Evolutionary conservation across 2,888 invertebrate genomes (phyloP), one percentile per base, ranked within the genome.

Genomic region (Agrochola lota): DNA sequence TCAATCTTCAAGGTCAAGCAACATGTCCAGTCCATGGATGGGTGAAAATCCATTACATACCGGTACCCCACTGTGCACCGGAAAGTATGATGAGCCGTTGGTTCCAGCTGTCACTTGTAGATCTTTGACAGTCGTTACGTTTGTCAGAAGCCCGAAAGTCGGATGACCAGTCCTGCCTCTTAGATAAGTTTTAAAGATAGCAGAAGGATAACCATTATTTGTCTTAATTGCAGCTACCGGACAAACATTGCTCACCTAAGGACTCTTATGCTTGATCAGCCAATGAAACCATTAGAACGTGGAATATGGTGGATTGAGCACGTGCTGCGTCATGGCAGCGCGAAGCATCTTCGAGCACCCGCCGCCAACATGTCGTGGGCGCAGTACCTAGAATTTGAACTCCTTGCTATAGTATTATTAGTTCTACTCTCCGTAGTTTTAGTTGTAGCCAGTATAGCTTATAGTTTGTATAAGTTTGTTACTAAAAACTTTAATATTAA

Each of bases 231-330:
- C 79, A 81, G 81, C 26, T 81, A 81, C 52, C 78, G 78, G 35
- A 75, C 67, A 57, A 79, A 79, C 35, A 81, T 79, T 15, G 43
- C 4, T 0, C 9, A 40, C 0, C 82, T 95, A 0, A 87, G 91
- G 0, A 70, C 71, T 0, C 49, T 95, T 11, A 90, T 95, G 86
- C 77, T 81, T 6, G 96, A 97, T 78, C 92, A 95, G 81, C 95
- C 95, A 0, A 91, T 94, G 86, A 77, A 81, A 1, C 91, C 94
- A 0, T 63, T 96, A 52, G 93, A 96, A 7, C 93, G 94, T n/a
- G 94, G 95, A 0, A 88, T 96, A 2, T 96, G 96, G 96, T 96
- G 96, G 96, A 94, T 74, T 5, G 88, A 88, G 64, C 78, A 88
- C 23, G 43, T 94, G 0, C 73, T 96, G 17, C 90, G 95, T 4